These are phyloP conservation scores for Botia almorhae DNA, from an alignment of 2,797 vertebrate genomes.

Conservation along the genomic window DNA sequence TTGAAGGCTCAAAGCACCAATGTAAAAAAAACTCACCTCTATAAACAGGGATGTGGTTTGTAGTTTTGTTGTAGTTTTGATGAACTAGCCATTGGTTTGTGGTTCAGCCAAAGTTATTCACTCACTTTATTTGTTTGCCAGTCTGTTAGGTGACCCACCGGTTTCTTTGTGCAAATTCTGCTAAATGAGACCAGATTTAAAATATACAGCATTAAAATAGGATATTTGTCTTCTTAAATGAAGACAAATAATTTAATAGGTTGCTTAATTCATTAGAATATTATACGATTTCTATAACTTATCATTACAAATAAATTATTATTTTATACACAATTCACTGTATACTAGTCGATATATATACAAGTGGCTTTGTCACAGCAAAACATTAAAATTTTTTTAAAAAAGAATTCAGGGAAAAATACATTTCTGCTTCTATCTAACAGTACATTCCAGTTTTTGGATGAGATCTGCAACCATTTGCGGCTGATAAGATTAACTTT, in stretches of 20 bases:
- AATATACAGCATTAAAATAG: conserved; percentile 69
- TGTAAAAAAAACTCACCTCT: background rate
- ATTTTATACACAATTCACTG: conserved; percentile 70
- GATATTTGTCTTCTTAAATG: conserved; percentile 72
- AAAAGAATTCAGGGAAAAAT: background rate
- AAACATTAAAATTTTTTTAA: conserved; percentile 57
- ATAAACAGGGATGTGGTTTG: background rate
- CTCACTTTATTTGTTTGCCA: conserved; percentile 69
- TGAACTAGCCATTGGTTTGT: conserved; percentile 39
- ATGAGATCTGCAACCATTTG: conserved; percentile 54
- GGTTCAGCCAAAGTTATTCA: conserved; percentile 67
- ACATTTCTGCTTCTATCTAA: conserved; percentile 39
- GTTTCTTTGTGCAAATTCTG: conserved; percentile 68
- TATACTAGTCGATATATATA: conserved; percentile 53
- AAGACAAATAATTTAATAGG: conserved; percentile 80
- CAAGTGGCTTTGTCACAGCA: conserved; percentile 53
- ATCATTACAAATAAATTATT: conserved; percentile 73
- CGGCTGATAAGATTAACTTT: conserved; percentile 33
- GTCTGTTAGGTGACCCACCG: conserved; percentile 75
- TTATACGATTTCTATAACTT: conserved; percentile 75
- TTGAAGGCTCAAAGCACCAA: background rate
- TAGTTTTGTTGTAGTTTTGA: no score
- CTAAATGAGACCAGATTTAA: conserved; percentile 69
- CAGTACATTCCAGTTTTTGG: conserved; percentile 21
- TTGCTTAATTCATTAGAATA: conserved; percentile 78